Base-by-base conservation (phyloP, 2,888 invertebrate genomes). In the Patella depressa region DNA sequence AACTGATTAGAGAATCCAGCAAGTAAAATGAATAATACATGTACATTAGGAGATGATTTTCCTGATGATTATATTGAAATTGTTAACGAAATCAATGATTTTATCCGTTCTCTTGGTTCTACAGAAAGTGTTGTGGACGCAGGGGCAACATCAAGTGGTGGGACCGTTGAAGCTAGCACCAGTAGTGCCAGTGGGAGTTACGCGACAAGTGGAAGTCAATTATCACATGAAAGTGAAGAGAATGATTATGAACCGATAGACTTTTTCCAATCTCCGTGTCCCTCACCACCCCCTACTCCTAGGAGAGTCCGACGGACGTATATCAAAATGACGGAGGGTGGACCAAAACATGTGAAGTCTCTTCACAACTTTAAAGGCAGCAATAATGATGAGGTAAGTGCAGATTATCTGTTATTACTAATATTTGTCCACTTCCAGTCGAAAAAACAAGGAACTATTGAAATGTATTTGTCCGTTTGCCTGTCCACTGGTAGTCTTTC, bases 311-410 rank as follows among this genome's bases (percentile, higher is more conserved):
- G 83, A 19, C 81, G 82, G 29, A 80, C 83, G 45, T 81, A 80
- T 57, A 79, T 72, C 53, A 86, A 82, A 73, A 87, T 86, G 86
- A 85, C 84, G 57, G 87, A 86, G 72, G 84, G 85, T 69, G 82
- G 82, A 76, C 88, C 89, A 12, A 88, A 85, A 76, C 83, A 89
- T 72, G 98, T 98, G 76, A 96, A 96, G 92, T 98, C 98, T 80
- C 94, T 98, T 87, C 98, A 96, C 93, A 95, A 96, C 79, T 99
- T 98, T 92, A 96, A 96, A 93, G 98, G 98, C 83, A 96, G 95
- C 91, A 98, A 99, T 91, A 99, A 98, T 93, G 99, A 99, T 93
- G 99, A 99, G 94, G 95, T 95, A 92, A 90, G 92, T 87, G 5
- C 19, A 14, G 15, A 45, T 72, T 15, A 34, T 34, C 11, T 24